Evolutionary conservation across 2,797 vertebrate species (phyloP).

Genomic region (Danio choprae): DNA sequence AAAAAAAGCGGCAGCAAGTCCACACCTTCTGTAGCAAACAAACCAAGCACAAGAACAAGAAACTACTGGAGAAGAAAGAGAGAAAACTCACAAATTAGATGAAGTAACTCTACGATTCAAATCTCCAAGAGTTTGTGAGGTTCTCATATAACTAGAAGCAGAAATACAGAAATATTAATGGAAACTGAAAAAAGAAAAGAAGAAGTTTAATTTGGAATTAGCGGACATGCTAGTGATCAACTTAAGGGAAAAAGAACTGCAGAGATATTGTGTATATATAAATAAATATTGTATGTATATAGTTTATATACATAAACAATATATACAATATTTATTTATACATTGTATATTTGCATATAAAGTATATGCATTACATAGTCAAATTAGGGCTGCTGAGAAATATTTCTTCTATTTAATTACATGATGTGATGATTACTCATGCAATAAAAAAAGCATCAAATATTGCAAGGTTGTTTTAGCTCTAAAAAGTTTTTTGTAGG

Average conservation of each 20-base stretch:
- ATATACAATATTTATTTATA: not conserved
- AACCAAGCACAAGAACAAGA: constrained; percentile 41
- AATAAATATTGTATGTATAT: too few relatives aligned
- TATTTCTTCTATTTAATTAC: too few relatives aligned
- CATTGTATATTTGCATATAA: not conserved
- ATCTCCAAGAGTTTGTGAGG: constrained; percentile 85
- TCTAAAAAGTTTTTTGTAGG: too few relatives aligned
- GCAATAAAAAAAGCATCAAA: too few relatives aligned
- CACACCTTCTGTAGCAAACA: constrained; percentile 23
- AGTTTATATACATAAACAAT: not conserved
- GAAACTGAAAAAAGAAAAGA: not conserved
- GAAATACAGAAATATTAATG: constrained; percentile 63
- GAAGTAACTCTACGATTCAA: constrained; percentile 86
- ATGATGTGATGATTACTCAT: too few relatives aligned
- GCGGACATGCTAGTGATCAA: constrained; percentile 4
- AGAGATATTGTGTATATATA: not conserved
- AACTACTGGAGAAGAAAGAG: constrained; percentile 53
- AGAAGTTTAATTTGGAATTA: too few relatives aligned
- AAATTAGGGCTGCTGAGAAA: not conserved
- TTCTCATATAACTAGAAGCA: constrained; percentile 85
- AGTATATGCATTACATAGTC: not conserved
- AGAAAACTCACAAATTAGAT: constrained; percentile 83
- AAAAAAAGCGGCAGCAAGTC: not conserved
- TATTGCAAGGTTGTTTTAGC: too few relatives aligned
- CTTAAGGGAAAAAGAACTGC: not conserved